These are phyloP conservation scores for Drosophila littoralis DNA, from an alignment of 1,140 invertebrate genomes.

Conservation along the genomic window DNA sequence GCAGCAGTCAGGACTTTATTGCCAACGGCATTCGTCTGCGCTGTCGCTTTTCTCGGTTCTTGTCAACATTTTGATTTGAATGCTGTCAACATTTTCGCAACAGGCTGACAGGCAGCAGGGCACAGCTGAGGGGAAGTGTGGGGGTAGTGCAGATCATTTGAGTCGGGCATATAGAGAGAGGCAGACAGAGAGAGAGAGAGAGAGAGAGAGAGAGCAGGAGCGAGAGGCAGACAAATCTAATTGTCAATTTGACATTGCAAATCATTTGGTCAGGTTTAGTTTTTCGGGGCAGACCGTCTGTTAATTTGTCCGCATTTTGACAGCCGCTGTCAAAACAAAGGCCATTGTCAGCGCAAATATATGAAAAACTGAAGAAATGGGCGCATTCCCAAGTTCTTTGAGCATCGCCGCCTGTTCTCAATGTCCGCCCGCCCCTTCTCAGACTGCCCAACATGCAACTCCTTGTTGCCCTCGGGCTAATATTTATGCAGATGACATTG, in stretches of 20 bases:
- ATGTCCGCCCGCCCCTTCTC: slow-evolving; percentile 27
- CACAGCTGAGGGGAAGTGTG: not conserved
- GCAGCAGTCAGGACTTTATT: slow-evolving; percentile 7
- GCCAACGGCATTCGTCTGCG: slow-evolving; percentile 30
- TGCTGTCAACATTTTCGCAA: slow-evolving; percentile 76
- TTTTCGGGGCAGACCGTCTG: slow-evolving; percentile 10
- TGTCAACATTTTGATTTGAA: slow-evolving; percentile 71
- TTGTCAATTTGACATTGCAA: slow-evolving; percentile 65
- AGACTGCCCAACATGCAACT: not conserved
- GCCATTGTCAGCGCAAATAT: slow-evolving; percentile 6
- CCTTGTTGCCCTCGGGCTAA: slow-evolving; percentile 16
- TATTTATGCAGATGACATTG: slow-evolving; percentile 44
- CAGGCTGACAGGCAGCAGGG: slow-evolving; percentile 49
- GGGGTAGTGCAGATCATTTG: slow-evolving; percentile 27
- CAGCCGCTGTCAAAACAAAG: slow-evolving; percentile 16
- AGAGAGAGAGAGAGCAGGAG: slow-evolving; percentile 1
- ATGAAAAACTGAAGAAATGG: not conserved
- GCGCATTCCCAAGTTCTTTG: slow-evolving; percentile 23
- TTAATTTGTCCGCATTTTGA: slow-evolving; percentile 36
- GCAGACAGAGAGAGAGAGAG: not conserved
- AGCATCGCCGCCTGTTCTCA: slow-evolving; percentile 33
- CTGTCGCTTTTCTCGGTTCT: slow-evolving; percentile 30
- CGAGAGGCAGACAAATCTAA: slow-evolving; percentile 52
- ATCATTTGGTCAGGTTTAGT: slow-evolving; percentile 46
- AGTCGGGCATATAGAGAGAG: not conserved